phyloP scores from a whole-genome alignment of 2,113 vertebrate species.

The Xyrauchen texanus region DNA sequence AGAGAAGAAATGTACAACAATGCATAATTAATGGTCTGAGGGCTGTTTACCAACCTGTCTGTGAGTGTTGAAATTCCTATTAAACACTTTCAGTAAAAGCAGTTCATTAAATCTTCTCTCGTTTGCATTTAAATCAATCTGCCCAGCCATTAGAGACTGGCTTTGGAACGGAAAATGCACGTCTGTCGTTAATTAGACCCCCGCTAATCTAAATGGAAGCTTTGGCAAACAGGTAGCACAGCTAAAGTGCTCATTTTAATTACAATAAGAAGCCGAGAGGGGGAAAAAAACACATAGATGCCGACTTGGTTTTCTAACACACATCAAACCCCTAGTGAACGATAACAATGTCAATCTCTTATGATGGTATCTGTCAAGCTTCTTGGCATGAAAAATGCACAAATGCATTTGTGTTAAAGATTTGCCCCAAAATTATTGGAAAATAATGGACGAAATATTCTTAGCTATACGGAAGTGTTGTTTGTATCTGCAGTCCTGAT shows the following conservation, averaged over 20 bases:
- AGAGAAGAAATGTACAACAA: conserved; percentile 61
- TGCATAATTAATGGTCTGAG: conserved; percentile 70
- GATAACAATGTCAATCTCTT: conserved; percentile 14
- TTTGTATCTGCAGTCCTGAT: background rate
- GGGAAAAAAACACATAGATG: conserved; percentile 47
- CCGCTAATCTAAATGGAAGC: conserved; percentile 75
- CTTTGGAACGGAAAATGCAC: conserved; percentile 64
- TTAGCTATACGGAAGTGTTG: too few species aligned
- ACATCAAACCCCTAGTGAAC: background rate
- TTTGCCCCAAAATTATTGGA: background rate
- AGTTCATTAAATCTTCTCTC: conserved; percentile 78
- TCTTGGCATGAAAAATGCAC: background rate
- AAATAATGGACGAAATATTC: too few species aligned
- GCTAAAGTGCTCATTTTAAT: conserved; percentile 75
- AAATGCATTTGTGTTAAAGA: background rate
- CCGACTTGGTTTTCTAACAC: conserved; percentile 49
- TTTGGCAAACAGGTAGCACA: conserved; percentile 65
- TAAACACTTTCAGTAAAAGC: conserved; percentile 73
- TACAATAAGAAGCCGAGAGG: conserved; percentile 62
- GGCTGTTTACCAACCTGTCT: conserved; percentile 70
- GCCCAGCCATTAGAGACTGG: conserved; percentile 73
- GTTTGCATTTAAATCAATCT: conserved; percentile 82
- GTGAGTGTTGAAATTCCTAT: conserved; percentile 69
- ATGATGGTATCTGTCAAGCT: background rate
- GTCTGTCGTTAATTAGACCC: conserved; percentile 70